Percentiles rank a stretch among this genome's conserved stretches.
These are phyloP conservation scores for Baryphthengus martii DNA, from an alignment of 2,113 vertebrate species.

Conservation along the genomic window DNA sequence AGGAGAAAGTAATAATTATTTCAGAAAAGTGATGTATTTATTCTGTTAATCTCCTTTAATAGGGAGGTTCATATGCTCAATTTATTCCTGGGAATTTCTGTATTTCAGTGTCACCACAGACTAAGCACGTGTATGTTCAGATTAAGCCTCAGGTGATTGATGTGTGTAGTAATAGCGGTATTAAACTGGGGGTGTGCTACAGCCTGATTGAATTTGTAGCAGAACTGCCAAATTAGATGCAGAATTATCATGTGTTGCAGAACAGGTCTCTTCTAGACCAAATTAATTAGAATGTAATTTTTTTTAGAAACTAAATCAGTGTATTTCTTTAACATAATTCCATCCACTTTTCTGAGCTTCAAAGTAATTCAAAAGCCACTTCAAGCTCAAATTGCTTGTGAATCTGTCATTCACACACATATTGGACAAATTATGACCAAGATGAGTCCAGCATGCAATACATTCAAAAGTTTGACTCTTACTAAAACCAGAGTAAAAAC, in stretches of 20 bases:
- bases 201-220: neutral
- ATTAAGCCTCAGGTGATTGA: neutral
- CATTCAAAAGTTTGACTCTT: neutral
- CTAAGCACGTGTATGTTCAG: neutral
- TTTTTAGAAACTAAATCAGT: neutral
- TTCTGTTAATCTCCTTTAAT: neutral
- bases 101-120: neutral
- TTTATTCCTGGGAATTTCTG: neutral
- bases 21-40: neutral
- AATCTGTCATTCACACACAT: neutral
- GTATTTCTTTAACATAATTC: neutral
- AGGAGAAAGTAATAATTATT: neutral
- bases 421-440: neutral
- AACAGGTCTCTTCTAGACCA: neutral
- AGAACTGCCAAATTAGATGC: neutral
- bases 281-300: neutral
- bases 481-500: neutral
- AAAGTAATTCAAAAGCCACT: neutral
- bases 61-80: neutral
- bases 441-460: neutral
- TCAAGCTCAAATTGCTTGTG: neutral
- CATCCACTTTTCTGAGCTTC: neutral
- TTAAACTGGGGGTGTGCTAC: neutral
- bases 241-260: neutral
- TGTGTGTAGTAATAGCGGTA: neutral